Conservation (phyloP, 2,797 vertebrate genomes). For the Notolabrus celidotus region DNA sequence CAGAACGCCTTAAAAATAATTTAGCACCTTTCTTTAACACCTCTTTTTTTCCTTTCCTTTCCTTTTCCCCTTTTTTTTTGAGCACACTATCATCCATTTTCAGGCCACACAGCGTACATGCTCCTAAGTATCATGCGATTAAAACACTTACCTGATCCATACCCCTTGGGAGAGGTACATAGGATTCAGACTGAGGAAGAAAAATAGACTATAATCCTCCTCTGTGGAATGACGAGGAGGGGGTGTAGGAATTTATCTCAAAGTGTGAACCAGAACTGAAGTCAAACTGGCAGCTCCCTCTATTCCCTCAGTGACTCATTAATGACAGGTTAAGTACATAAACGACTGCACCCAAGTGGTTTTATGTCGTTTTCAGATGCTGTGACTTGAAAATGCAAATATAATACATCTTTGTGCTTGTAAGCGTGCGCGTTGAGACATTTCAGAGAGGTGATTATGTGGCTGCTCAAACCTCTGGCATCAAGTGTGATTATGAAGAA, state of each 20-base stretch:
- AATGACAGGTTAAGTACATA: constrained; percentile 90
- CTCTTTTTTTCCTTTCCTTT: neutral
- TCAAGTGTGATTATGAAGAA: constrained; percentile 54
- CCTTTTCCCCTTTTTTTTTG: constrained; percentile 18
- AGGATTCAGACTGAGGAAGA: constrained; percentile 64
- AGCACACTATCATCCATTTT: constrained; percentile 59
- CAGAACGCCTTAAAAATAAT: constrained; percentile 50
- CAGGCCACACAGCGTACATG: constrained; percentile 57
- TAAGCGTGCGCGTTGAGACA: constrained; percentile 46
- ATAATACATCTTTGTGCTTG: constrained; percentile 55
- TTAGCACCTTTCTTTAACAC: constrained; percentile 38
- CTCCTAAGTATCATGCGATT: constrained; percentile 73
- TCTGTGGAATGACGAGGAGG: constrained; percentile 51
- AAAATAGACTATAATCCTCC: constrained; percentile 74
- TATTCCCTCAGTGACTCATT: constrained; percentile 91
- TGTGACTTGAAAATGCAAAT: constrained; percentile 63
- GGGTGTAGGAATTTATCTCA: constrained; percentile 70
- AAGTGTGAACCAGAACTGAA: constrained; percentile 69
- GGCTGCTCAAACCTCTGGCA: constrained; percentile 60
- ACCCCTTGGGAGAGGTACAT: constrained; percentile 65
- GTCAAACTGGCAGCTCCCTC: constrained; percentile 75
- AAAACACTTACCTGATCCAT: constrained; percentile 80
- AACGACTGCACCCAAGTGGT: constrained; percentile 84
- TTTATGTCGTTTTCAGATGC: constrained; percentile 70
- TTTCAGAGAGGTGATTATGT: constrained; percentile 58